Base-by-base conservation (phyloP, 2,888 invertebrate species). In the Scaptodrosophila latifasciaeformis region DNA sequence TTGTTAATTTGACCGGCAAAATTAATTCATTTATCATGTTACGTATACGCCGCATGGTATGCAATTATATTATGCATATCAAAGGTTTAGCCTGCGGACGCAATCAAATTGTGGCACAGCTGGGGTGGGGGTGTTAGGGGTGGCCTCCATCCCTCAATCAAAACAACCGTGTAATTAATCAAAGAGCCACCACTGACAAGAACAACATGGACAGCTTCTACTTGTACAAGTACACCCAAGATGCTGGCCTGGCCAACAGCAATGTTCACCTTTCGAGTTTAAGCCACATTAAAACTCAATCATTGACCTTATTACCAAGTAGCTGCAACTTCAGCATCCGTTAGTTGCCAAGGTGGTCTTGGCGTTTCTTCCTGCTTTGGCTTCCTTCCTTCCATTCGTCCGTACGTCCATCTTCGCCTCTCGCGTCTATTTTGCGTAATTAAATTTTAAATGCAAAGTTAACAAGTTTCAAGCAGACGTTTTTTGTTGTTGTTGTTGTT, bases 371-470 rank as follows among this genome's bases (percentile, higher is more conserved):
- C 10, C 49, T 24, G 21, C 10, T 29, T 31, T 29, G 13, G 48
- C 39, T 18, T 30, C 10, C 30, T 46, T 18, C 2, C 29, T 30
- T 19, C 29, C 18, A 21, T 39, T 29, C 37, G 27, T 10, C 15
- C 34, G n/a, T 5, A n/a, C n/a, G n/a, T n/a, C n/a, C n/a, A n/a
- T n/a, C n/a, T n/a, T n/a, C 1, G 13, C 12, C 31, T 35, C 6
- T 5, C 18, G 29, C 18, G 31, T 17, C 30, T 46, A 48, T 12
- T 47, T 40, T 60, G 56, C 61, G 59, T 76, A 81, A 76, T 79
- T 75, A 56, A 68, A 79, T 76, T 76, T 71, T 55, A 60, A 65
- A 71, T 81, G 77, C 76, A 58, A 63, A 68, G 61, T 71, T 57
- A 64, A 62, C 63, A 78, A 68, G 63, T 66, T 64, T 51, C 65